Evolutionary conservation across 2,797 vertebrate species (phyloP).

Genomic region (Tolypeutes matacus): DNA sequence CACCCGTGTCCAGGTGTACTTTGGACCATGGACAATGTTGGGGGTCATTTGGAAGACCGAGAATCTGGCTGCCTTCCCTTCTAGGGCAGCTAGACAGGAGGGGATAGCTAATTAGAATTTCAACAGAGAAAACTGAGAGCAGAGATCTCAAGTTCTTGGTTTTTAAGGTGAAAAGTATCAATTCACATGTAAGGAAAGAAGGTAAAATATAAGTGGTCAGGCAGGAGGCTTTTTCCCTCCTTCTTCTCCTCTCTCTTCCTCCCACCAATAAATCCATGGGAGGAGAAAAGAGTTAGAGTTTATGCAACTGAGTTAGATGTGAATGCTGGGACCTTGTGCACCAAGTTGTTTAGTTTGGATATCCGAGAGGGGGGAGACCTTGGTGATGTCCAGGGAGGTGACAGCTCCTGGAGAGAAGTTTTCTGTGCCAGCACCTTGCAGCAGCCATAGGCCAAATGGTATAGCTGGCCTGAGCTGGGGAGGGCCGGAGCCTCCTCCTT

Average conservation of each 20-base stretch:
- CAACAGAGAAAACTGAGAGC: neutral
- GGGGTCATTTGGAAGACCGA: neutral
- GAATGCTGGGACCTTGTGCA: neutral
- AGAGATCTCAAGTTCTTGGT: neutral
- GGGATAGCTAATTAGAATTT: neutral
- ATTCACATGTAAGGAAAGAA: neutral
- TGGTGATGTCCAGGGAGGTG: neutral
- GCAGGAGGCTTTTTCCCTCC: too few relatives aligned
- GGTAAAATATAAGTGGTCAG: neutral
- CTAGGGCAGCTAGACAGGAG: neutral
- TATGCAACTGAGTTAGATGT: neutral
- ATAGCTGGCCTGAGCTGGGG: neutral
- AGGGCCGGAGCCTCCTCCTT: neutral
- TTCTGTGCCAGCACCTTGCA: neutral
- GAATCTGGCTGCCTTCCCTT: neutral
- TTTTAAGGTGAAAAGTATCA: neutral
- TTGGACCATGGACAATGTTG: too few relatives aligned
- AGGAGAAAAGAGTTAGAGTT: neutral
- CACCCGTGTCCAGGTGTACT: neutral
- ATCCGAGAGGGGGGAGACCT: neutral
- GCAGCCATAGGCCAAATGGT: neutral
- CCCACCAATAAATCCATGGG: neutral
- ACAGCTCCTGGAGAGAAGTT: neutral
- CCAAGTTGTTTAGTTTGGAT: neutral
- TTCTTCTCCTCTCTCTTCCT: neutral